A percentile compares a stretch with the other conserved stretches of the same genome.
Conservation (phyloP, 2,888 invertebrate genomes). For the Tenthredo amoena region DNA sequence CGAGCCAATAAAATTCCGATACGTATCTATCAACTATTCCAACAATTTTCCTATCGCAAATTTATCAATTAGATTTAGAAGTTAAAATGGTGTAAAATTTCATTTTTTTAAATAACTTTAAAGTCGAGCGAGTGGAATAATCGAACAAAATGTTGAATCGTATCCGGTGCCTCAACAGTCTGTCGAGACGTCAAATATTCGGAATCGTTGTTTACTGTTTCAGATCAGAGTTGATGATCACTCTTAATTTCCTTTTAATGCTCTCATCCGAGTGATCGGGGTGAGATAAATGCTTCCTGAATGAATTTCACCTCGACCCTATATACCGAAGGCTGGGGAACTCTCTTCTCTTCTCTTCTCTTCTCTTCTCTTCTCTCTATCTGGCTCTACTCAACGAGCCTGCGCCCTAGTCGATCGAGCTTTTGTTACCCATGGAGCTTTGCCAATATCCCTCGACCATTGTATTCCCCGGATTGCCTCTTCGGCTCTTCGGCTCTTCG, state of each 20-base stretch:
- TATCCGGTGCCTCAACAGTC: not conserved
- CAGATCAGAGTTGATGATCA: slow-evolving; percentile 28
- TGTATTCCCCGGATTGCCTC: slow-evolving; percentile 47
- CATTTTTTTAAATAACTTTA: not conserved
- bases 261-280: slow-evolving; percentile 33
- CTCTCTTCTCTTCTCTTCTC: not conserved
- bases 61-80: not conserved
- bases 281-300: slow-evolving; percentile 49
- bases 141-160: not conserved
- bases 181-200: not conserved
- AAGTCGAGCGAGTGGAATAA: not conserved
- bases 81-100: not conserved
- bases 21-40: not conserved
- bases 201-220: slow-evolving; percentile 2
- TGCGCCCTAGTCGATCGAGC: slow-evolving; percentile 44
- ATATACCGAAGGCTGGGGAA: not conserved
- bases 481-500: slow-evolving; percentile 14
- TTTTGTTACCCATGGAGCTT: slow-evolving; percentile 50
- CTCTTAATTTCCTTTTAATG: slow-evolving; percentile 31
- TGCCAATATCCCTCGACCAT: slow-evolving; percentile 48
- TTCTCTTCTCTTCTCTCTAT: not conserved
- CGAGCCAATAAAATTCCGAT: not conserved
- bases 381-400: slow-evolving; percentile 24
- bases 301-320: slow-evolving; percentile 46
- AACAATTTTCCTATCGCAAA: not conserved